phyloP scores from a whole-genome alignment of 1,140 invertebrate species.

The Amyelois transitella region DNA sequence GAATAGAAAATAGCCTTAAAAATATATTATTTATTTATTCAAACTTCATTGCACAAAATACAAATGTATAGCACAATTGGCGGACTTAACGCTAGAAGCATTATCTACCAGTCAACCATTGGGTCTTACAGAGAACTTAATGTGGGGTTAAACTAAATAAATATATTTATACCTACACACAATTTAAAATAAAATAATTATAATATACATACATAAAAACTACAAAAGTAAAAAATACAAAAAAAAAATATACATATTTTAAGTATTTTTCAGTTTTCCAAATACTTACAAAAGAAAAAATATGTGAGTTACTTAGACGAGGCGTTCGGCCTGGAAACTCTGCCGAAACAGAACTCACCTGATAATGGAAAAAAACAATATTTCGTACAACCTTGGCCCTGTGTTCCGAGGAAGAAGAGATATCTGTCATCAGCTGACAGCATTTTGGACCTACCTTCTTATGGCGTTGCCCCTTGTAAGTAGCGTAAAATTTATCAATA shows the following conservation, averaged over 20 bases:
- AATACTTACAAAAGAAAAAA: constrained; percentile 38
- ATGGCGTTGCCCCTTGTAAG: constrained; percentile 50
- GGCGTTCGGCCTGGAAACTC: constrained; percentile 34
- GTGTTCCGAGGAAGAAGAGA: constrained; percentile 35
- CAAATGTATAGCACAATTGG: no score
- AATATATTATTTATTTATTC: no score
- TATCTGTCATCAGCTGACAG: constrained; percentile 55
- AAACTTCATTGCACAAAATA: no score
- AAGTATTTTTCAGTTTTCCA: constrained; percentile 24
- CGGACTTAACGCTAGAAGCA: no score
- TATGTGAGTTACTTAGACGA: constrained; percentile 38
- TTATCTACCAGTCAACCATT: no score
- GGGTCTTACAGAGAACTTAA: no score
- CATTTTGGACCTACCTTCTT: constrained; percentile 51
- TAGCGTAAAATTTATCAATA: constrained; percentile 1
- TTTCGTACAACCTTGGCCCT: constrained; percentile 39
- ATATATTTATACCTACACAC: no score
- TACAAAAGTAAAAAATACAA: neutral
- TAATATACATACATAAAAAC: no score
- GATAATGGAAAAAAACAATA: neutral
- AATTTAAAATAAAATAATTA: no score
- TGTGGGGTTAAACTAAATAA: no score
- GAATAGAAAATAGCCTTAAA: no score
- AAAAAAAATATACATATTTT: neutral
- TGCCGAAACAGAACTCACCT: neutral